Conservation (phyloP, 2,888 invertebrate species). For the Lepidocyrtinus sp. region DNA sequence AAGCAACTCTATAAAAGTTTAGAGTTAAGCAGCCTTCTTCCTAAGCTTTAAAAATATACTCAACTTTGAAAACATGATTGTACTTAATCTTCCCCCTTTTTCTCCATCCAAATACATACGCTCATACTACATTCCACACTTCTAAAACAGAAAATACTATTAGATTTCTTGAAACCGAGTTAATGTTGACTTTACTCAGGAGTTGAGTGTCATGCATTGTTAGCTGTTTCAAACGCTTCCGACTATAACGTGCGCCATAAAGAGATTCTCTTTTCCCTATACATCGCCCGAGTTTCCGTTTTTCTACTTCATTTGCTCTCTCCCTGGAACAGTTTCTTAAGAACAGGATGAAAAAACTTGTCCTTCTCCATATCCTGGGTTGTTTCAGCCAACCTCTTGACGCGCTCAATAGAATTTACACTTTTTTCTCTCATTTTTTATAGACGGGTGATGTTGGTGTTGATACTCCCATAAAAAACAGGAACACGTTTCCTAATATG, state of each 20-base stretch:
- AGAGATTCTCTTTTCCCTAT: constrained; percentile 1
- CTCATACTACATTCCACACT: too few species aligned
- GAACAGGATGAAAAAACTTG: too few species aligned
- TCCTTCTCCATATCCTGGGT: too few species aligned
- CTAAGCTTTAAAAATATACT: constrained; percentile 12
- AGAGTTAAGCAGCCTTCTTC: constrained; percentile 36
- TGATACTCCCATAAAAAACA: not conserved
- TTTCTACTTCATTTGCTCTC: constrained; percentile 27
- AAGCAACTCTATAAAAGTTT: constrained; percentile 34
- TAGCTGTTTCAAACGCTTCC: not conserved
- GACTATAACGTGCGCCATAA: not conserved
- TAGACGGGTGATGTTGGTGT: not conserved
- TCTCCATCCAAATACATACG: too few species aligned
- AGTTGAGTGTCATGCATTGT: constrained; percentile 5
- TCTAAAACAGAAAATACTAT: too few species aligned
- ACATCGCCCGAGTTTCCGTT: constrained; percentile 29
- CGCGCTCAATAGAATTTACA: not conserved
- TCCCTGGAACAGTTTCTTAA: not conserved
- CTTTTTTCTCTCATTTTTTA: not conserved
- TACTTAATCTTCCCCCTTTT: constrained; percentile 22
- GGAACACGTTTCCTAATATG: not conserved
- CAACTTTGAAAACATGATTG: constrained; percentile 29
- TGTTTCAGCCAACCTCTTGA: too few species aligned
- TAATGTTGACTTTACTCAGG: constrained; percentile 10
- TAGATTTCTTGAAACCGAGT: too few species aligned